These are phyloP conservation scores for Xenopus borealis DNA, from an alignment of 2,113 vertebrate species.

Conservation along the genomic window DNA sequence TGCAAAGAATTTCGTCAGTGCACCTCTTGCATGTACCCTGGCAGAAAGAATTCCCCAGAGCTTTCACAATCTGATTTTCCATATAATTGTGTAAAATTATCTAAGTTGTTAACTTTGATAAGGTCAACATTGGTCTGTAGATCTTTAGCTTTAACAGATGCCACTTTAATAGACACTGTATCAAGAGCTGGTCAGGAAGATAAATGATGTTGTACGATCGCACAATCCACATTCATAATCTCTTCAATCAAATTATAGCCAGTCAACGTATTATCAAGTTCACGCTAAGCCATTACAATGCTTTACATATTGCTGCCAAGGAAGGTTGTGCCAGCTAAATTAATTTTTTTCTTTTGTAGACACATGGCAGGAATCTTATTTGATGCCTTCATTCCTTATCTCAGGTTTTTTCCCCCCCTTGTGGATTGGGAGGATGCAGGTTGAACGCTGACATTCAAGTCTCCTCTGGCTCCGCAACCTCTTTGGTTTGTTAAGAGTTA, in stretches of 20 bases:
- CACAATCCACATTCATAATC: slow-evolving; percentile 51
- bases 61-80: slow-evolving; percentile 48
- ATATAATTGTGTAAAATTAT: slow-evolving; percentile 60
- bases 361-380: slow-evolving; percentile 41
- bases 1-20: neutral
- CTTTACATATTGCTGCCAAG: slow-evolving; percentile 46
- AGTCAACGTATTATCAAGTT: slow-evolving; percentile 63
- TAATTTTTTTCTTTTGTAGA: slow-evolving; percentile 41
- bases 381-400: slow-evolving; percentile 42
- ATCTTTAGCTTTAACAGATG: slow-evolving; percentile 59
- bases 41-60: slow-evolving; percentile 23
- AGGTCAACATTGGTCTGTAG: slow-evolving; percentile 60
- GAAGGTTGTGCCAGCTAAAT: slow-evolving; percentile 42
- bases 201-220: slow-evolving; percentile 52
- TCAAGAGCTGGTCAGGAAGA: slow-evolving; percentile 57
- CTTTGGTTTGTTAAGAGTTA: slow-evolving; percentile 13
- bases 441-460: slow-evolving; percentile 46
- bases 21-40: neutral
- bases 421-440: slow-evolving; percentile 45
- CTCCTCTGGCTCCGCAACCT: neutral
- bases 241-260: slow-evolving; percentile 54
- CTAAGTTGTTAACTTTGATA: slow-evolving; percentile 56
- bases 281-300: slow-evolving; percentile 58
- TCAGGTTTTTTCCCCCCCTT: slow-evolving; percentile 40
- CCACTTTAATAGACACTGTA: slow-evolving; percentile 59